Percentiles rank a stretch among this genome's conserved stretches.
Evolutionary conservation across 2,888 invertebrate genomes (phyloP).

Genomic region (Catocala fraxini): DNA sequence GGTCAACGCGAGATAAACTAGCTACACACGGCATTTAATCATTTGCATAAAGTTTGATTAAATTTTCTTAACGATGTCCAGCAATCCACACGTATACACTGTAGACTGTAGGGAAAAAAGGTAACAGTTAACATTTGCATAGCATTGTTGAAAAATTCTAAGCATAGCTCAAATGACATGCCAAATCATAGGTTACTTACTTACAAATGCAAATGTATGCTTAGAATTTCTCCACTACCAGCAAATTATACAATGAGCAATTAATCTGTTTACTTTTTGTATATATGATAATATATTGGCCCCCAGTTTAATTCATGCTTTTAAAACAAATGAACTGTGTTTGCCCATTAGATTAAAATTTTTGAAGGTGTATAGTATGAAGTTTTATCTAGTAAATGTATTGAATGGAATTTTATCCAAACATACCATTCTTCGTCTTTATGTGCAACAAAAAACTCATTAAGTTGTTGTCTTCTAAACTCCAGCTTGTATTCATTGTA

Average conservation of each 20-base stretch:
- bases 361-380: slow-evolving; percentile 16
- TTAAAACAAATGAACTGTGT: slow-evolving; percentile 18
- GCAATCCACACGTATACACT: slow-evolving; percentile 83
- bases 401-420: slow-evolving; percentile 18
- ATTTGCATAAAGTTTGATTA: slow-evolving; percentile 79
- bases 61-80: slow-evolving; percentile 82
- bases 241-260: slow-evolving; percentile 69
- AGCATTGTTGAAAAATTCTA: slow-evolving; percentile 79
- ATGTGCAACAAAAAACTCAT: slow-evolving; percentile 99
- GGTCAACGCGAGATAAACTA: slow-evolving; percentile 86
- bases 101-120: slow-evolving; percentile 88
- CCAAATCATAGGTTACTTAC: slow-evolving; percentile 7
- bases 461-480: slow-evolving; percentile 97
- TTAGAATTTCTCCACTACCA: slow-evolving; percentile 81
- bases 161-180: slow-evolving; percentile 60
- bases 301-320: slow-evolving; percentile 36
- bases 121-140: slow-evolving; percentile 83
- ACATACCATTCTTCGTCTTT: slow-evolving; percentile 99
- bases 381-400: slow-evolving; percentile 2
- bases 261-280: slow-evolving; percentile 24
- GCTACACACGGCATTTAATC: slow-evolving; percentile 84
- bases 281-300: slow-evolving; percentile 15
- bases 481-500: slow-evolving; percentile 99
- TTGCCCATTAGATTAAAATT: slow-evolving; percentile 29
- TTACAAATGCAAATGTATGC: slow-evolving; percentile 51